These are phyloP conservation scores for Ptychadena robeensis DNA, from an alignment of 2,797 vertebrate species.

Conservation along the genomic window DNA sequence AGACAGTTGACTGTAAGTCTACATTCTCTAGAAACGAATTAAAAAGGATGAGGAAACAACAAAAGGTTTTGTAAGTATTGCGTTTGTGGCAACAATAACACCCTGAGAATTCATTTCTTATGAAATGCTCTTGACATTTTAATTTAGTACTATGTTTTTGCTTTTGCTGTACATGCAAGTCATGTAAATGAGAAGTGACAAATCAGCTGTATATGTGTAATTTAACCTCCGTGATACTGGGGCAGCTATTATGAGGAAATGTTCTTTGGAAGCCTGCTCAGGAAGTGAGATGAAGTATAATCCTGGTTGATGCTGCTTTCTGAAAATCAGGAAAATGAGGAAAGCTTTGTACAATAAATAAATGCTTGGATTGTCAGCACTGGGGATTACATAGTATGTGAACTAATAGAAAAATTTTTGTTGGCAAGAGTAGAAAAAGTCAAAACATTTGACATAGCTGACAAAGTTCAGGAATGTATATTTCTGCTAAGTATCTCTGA, in stretches of 20 bases:
- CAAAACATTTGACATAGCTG: neutral
- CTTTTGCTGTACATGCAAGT: conserved; percentile 41
- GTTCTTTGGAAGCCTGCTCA: conserved; percentile 37
- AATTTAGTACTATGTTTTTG: conserved; percentile 55
- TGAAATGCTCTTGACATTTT: conserved; percentile 57
- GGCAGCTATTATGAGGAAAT: conserved; percentile 25
- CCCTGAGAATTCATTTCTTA: conserved; percentile 37
- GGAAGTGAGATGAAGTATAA: conserved; percentile 30
- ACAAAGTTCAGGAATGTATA: neutral
- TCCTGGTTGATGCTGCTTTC: conserved; percentile 2
- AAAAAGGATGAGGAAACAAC: conserved; percentile 10
- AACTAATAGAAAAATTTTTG: conserved; percentile 25
- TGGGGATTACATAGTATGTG: conserved; percentile 12
- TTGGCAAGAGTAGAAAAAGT: conserved; percentile 36
- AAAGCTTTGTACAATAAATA: neutral
- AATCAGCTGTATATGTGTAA: conserved; percentile 44
- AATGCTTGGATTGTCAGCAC: neutral
- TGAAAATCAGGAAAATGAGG: neutral
- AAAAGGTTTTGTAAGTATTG: conserved; percentile 44
- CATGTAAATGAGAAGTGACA: conserved; percentile 59
- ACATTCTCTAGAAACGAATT: conserved; percentile 29
- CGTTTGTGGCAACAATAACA: conserved; percentile 37
- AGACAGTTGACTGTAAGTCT: conserved; percentile 22
- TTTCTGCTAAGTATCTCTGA: neutral
- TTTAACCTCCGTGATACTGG: conserved; percentile 45